Evolutionary conservation across 1,140 invertebrate species (phyloP).

Genomic region (Drosophila micromelanica): DNA sequence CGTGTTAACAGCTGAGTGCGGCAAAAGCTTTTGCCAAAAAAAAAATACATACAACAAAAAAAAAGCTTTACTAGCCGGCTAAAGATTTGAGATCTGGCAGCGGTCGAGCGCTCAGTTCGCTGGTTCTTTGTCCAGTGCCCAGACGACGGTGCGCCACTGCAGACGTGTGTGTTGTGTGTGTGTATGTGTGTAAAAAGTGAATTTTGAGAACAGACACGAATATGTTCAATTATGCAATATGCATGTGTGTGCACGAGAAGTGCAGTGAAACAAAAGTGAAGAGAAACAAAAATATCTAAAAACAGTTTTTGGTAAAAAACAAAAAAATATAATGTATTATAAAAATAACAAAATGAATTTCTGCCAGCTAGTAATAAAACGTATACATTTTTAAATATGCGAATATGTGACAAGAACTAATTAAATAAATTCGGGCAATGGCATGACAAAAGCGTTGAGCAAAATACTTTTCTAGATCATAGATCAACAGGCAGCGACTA

Average conservation of each 20-base stretch:
- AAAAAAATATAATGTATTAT: not conserved
- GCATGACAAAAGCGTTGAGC: slow-evolving; percentile 46
- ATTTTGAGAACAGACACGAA: not conserved
- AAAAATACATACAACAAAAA: not conserved
- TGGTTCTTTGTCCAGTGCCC: slow-evolving; percentile 65
- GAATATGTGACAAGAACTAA: slow-evolving; percentile 34
- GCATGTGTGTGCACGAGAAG: slow-evolving; percentile 14
- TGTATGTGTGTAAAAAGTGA: not conserved
- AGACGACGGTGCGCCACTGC: slow-evolving; percentile 55
- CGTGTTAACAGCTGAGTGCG: slow-evolving; percentile 68
- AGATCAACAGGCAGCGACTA: slow-evolving; percentile 46
- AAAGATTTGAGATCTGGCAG: slow-evolving; percentile 19
- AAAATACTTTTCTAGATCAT: slow-evolving; percentile 59
- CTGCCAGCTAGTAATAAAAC: slow-evolving; percentile 28
- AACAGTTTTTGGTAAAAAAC: slow-evolving; percentile 21
- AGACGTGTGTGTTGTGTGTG: slow-evolving; percentile 46
- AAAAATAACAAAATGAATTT: slow-evolving; percentile 5
- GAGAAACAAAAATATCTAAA: slow-evolving; percentile 10
- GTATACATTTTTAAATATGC: slow-evolving; percentile 24
- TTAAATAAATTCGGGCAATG: slow-evolving; percentile 64
- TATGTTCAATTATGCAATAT: slow-evolving; percentile 31
- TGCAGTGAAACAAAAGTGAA: slow-evolving; percentile 20
- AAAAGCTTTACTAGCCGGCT: slow-evolving; percentile 50
- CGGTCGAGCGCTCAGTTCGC: slow-evolving; percentile 28
- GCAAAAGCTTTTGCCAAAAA: slow-evolving; percentile 48